phyloP scores from a whole-genome alignment of 2,113 vertebrate genomes.

The Albula glossodonta region DNA sequence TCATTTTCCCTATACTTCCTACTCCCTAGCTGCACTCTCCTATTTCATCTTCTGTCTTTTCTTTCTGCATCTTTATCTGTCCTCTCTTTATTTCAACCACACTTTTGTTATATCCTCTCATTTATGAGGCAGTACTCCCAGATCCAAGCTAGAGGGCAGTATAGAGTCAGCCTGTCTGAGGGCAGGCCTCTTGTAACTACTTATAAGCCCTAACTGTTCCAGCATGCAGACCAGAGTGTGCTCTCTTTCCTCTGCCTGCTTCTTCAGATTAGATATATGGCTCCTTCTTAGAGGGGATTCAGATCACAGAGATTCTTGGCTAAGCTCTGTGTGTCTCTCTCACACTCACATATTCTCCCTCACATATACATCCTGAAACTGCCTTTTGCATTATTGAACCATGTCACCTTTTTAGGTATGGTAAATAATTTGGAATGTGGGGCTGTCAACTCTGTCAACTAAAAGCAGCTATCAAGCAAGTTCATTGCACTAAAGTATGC shows the following conservation, averaged over 20 bases:
- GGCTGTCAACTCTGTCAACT: not conserved
- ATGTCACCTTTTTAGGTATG: too few relatives aligned
- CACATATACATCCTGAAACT: not conserved
- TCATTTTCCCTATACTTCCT: too few relatives aligned
- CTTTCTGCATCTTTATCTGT: not conserved
- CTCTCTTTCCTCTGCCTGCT: not conserved
- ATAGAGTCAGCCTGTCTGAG: conserved; percentile 36
- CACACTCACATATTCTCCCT: not conserved
- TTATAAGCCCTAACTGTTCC: not conserved
- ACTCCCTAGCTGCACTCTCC: too few relatives aligned
- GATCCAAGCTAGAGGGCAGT: conserved; percentile 51
- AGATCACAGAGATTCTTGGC: not conserved
- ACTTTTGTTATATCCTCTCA: not conserved
- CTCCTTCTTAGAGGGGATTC: not conserved
- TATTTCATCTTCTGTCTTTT: too few relatives aligned
- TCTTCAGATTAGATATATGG: not conserved
- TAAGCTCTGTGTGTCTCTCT: not conserved
- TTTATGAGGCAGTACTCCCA: not conserved
- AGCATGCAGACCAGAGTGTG: not conserved
- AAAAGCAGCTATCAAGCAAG: not conserved
- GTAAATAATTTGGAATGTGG: not conserved
- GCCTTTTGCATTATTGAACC: too few relatives aligned
- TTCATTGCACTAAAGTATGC: not conserved
- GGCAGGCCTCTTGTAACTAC: not conserved
- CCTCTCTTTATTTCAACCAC: not conserved